These are phyloP conservation scores for Peucedramus taeniatus DNA, from an alignment of 2,113 vertebrate species.

Conservation along the genomic window DNA sequence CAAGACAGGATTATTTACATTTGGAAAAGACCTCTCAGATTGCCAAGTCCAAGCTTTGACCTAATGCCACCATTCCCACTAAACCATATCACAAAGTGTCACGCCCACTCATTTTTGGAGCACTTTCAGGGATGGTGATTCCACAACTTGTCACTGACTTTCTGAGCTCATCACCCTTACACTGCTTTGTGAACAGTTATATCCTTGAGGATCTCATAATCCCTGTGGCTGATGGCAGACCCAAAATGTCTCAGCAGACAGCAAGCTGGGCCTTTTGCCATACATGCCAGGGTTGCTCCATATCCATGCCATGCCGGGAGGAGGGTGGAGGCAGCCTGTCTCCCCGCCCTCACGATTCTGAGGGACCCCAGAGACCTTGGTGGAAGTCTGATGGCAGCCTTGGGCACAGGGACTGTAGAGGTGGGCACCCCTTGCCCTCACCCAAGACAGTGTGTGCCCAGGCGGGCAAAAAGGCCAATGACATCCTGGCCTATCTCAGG, in stretches of 20 bases:
- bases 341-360: accelerated
- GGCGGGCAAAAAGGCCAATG: not conserved
- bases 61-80: too few relatives aligned
- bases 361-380: not conserved
- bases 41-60: not conserved
- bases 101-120: accelerated
- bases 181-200: not conserved
- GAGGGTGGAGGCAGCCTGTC: accelerated
- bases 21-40: not conserved
- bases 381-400: not conserved
- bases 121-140: not conserved
- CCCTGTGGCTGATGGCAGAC: too few relatives aligned
- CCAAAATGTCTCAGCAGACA: not conserved
- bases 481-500: not conserved
- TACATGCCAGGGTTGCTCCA: accelerated
- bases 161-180: not conserved
- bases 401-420: not conserved
- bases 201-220: not conserved
- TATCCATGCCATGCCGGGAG: accelerated
- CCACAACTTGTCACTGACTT: not conserved
- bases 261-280: not conserved
- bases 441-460: not conserved
- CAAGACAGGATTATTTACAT: not conserved
- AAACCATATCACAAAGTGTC: not conserved
- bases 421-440: too few relatives aligned